Evolutionary conservation across 2,113 vertebrate genomes (phyloP).

Genomic region (Romanogobio albipinnatus): DNA sequence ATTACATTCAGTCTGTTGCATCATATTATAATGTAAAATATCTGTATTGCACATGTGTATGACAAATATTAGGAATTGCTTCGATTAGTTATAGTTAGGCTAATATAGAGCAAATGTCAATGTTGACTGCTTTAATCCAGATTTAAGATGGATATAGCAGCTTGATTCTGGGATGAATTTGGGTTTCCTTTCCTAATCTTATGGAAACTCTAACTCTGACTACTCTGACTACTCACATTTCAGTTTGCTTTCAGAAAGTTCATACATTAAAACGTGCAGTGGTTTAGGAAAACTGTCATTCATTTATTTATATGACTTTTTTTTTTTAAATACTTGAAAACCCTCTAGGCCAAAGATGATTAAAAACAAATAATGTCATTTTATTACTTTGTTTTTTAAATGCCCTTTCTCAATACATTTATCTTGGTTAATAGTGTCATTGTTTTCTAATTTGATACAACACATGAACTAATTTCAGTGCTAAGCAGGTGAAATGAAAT

Average conservation of each 20-base stretch:
- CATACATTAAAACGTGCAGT: not conserved
- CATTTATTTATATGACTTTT: not conserved
- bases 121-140: not conserved
- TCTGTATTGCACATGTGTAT: not conserved
- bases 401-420: not conserved
- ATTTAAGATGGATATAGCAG: not conserved
- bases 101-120: not conserved
- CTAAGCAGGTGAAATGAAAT: constrained; percentile 1
- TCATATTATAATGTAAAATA: not conserved
- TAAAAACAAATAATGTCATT: not conserved
- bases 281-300: not conserved
- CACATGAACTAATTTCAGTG: not conserved
- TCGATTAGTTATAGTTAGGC: not conserved
- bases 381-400: not conserved
- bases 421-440: not conserved
- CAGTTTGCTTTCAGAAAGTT: not conserved
- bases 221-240: not conserved
- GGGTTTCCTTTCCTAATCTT: not conserved
- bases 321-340: not conserved
- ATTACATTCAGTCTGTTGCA: not conserved
- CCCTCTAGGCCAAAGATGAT: not conserved
- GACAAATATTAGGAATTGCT: not conserved
- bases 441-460: not conserved
- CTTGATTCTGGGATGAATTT: not conserved
- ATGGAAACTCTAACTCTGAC: not conserved